Base-by-base conservation (phyloP, 2,888 invertebrate species). In the Epinotia ramella region DNA sequence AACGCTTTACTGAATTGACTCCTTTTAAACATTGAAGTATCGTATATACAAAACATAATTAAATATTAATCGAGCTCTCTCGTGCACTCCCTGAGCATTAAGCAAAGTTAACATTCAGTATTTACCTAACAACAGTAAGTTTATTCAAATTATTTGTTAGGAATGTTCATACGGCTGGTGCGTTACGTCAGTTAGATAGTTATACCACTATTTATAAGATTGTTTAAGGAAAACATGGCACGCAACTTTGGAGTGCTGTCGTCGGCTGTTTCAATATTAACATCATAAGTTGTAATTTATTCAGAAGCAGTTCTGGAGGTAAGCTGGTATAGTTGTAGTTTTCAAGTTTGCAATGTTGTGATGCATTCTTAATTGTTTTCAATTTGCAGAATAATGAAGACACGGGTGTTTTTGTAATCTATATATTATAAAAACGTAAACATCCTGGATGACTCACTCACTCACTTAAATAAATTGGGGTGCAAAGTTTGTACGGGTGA, bases 101-200 rank as follows among this genome's bases (percentile, higher is more conserved):
- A 44, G 40, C 62, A 56, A 73, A 63, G 56, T 68, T 73, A 66
- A 66, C 67, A 40, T 68, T 46, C 63, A 53, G 56, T 69, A 49
- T 74, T 74, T 70, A 64, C 74, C 16, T 28, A 56, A 64, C 73
- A 69, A 70, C 57, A 40, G 33, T 63, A 74, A 64, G 74, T 74
- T 74, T 69, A 74, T 74, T 74, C 69, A 69, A 69, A 74, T 74
- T 69, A 68, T 74, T 69, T 69, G 67, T 63, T 69, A 69, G 64
- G 69, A 74, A 64, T 69, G 60, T 67, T 72, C 64, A 72, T 67
- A 68, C 68, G 28, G 68, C 68, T 73, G 73, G 5, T 20, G 56
- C 63, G 63, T 44, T 44, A 53, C 12, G 53, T 12, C 11, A 67
- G 33, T 66, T 33, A 66, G 33, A 18, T 18, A 18, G 20, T 64